Percentiles rank a stretch among this genome's conserved stretches.
phyloP scores from a whole-genome alignment of 2,888 invertebrate species.

The Podotricha telesiphe region DNA sequence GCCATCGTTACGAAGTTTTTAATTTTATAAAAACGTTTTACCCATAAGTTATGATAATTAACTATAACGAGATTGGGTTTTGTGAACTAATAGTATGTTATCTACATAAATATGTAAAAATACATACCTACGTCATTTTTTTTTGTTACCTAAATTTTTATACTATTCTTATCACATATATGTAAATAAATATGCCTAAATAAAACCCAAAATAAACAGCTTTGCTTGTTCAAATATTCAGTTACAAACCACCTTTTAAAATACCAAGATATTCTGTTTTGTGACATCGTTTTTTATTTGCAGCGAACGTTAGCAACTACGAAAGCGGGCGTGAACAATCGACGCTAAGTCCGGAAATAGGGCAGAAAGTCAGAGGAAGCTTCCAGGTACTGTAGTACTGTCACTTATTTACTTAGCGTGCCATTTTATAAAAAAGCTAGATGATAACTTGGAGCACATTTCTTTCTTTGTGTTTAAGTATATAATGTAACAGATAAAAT shows the following conservation, averaged over 20 bases:
- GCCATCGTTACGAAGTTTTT: no score
- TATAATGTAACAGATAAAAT: neutral
- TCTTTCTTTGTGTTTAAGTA: neutral
- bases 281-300: conserved; percentile 56
- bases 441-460: neutral
- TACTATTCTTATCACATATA: neutral
- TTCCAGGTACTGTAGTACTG: conserved; percentile 62
- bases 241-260: neutral
- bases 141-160: no score
- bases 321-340: conserved; percentile 70
- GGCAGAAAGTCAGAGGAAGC: conserved; percentile 61
- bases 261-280: conserved; percentile 29
- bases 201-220: no score
- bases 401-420: conserved; percentile 22
- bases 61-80: no score
- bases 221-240: no score
- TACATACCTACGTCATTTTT: no score
- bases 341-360: conserved; percentile 66
- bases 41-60: no score
- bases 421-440: neutral
- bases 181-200: neutral
- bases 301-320: conserved; percentile 75
- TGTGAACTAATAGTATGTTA: no score
- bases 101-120: no score
- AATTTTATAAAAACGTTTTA: no score